Evolutionary conservation across 2,888 invertebrate genomes (phyloP).

Genomic region (Meghimatium bilineatum): DNA sequence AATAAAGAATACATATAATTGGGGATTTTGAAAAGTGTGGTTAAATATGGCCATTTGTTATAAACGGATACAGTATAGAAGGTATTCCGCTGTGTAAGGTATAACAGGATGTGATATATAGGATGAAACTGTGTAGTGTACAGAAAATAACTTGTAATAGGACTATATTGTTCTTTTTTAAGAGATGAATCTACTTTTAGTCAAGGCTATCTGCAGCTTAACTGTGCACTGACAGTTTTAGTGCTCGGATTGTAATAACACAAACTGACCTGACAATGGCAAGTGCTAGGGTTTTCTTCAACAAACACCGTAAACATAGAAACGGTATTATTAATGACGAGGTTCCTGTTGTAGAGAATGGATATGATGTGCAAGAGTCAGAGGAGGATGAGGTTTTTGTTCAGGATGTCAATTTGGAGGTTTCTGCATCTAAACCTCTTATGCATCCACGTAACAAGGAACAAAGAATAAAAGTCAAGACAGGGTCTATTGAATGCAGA

Average conservation of each 20-base stretch:
- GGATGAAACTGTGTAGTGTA: too few species aligned
- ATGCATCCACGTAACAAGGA: conserved; percentile 64
- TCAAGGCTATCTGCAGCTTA: neutral
- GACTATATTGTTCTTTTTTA: neutral
- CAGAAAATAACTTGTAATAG: too few species aligned
- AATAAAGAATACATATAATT: too few species aligned
- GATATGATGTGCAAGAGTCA: conserved; percentile 61
- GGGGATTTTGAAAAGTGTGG: too few species aligned
- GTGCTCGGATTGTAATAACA: neutral
- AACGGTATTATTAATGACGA: conserved; percentile 60
- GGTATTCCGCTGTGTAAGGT: too few species aligned
- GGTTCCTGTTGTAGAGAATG: conserved; percentile 56
- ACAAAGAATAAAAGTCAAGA: conserved; percentile 62
- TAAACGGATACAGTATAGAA: too few species aligned
- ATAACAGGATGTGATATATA: too few species aligned
- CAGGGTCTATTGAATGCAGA: conserved; percentile 59
- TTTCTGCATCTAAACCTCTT: conserved; percentile 65
- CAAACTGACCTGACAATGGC: conserved; percentile 24
- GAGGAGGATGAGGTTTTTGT: conserved; percentile 68
- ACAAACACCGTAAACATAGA: conserved; percentile 50
- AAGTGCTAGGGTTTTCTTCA: conserved; percentile 55
- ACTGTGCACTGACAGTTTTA: neutral
- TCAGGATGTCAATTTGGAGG: conserved; percentile 61
- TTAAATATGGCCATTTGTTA: too few species aligned
- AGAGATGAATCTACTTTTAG: neutral